These are phyloP conservation scores for Dione juno DNA, from an alignment of 2,888 invertebrate species.

Conservation along the genomic window DNA sequence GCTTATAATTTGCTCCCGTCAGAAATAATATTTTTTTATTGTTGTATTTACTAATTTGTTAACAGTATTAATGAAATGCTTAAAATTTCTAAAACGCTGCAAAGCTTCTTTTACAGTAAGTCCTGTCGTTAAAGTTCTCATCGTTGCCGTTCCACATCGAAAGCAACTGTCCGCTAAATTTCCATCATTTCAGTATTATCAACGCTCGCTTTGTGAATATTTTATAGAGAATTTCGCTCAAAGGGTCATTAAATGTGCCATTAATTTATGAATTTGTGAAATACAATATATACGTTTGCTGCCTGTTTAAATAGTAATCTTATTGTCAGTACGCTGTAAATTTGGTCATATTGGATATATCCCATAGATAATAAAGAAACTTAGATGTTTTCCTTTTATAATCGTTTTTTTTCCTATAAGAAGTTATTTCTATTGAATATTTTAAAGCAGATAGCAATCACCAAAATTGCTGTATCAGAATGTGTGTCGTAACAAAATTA, in stretches of 20 bases:
- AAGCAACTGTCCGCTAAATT: conserved; percentile 59
- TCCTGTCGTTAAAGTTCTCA: conserved; percentile 65
- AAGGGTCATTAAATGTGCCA: conserved; percentile 26
- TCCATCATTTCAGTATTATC: conserved; percentile 57
- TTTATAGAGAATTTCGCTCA: conserved; percentile 43
- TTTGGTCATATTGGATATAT: no score
- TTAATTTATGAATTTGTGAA: conserved; percentile 10
- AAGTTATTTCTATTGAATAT: no score
- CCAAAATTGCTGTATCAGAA: neutral
- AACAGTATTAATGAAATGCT: no score
- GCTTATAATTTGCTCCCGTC: no score
- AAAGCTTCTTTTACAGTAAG: conserved; percentile 50
- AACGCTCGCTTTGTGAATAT: conserved; percentile 48
- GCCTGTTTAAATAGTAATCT: neutral
- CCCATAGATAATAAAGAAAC: no score
- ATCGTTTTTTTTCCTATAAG: no score
- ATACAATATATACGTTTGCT: neutral
- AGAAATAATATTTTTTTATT: no score
- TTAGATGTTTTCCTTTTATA: no score
- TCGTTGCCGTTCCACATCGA: conserved; percentile 63
- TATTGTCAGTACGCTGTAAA: neutral
- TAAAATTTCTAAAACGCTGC: conserved; percentile 1
- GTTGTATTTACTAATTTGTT: neutral
- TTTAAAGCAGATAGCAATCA: no score
- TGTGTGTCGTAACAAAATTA: no score